Evolutionary conservation across 2,888 invertebrate species (phyloP).

Genomic region (Lasioglossum leucozonium): DNA sequence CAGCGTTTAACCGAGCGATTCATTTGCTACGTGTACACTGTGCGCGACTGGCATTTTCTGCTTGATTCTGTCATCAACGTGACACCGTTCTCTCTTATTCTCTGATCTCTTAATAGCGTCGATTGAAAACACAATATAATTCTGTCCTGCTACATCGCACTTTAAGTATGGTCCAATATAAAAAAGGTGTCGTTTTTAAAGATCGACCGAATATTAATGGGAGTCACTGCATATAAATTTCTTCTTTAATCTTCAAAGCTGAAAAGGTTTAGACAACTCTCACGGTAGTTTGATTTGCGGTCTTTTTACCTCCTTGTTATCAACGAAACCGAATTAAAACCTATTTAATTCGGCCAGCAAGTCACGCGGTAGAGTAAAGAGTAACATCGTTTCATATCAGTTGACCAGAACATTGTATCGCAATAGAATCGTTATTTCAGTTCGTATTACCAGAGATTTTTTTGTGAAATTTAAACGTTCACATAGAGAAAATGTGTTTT

Average conservation of each 20-base stretch:
- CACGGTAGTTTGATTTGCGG: no score
- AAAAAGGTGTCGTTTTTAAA: no score
- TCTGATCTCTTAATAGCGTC: not conserved
- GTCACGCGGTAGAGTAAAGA: no score
- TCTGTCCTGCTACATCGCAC: not conserved
- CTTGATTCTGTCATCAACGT: conserved; percentile 10
- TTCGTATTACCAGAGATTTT: not conserved
- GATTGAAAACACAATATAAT: not conserved
- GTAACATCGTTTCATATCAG: not conserved
- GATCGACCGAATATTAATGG: no score
- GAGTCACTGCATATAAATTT: no score
- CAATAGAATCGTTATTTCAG: not conserved
- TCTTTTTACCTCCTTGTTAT: no score
- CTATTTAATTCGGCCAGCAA: no score
- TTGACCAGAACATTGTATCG: not conserved
- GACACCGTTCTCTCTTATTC: conserved; percentile 40
- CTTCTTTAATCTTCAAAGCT: no score
- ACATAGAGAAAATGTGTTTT: not conserved
- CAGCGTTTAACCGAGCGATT: conserved; percentile 75
- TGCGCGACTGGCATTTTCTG: conserved; percentile 42
- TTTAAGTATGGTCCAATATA: no score
- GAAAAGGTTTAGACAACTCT: no score
- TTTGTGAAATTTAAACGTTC: not conserved
- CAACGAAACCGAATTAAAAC: no score
- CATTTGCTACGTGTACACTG: conserved; percentile 70